These are phyloP conservation scores for Lithophane semibrunnea DNA, from an alignment of 2,888 invertebrate species.

Conservation along the genomic window DNA sequence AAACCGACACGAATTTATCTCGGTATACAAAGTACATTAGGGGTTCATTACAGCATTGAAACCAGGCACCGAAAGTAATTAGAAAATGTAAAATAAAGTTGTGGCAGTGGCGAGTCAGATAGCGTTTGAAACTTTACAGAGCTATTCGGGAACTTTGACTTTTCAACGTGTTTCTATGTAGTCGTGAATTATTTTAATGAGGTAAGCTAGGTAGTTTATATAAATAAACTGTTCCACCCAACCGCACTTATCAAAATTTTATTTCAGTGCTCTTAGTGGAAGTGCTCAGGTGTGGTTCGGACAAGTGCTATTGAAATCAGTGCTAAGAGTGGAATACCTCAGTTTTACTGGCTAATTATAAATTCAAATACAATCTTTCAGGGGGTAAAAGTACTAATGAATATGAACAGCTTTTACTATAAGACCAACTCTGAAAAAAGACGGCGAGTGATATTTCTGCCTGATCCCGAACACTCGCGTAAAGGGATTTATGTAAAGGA, in stretches of 20 bases:
- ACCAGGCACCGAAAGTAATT: constrained; percentile 41
- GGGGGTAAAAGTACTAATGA: neutral
- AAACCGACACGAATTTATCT: constrained; percentile 26
- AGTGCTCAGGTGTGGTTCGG: no score
- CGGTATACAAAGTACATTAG: constrained; percentile 12
- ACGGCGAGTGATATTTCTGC: constrained; percentile 7
- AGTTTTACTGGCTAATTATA: no score
- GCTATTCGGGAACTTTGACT: constrained; percentile 14
- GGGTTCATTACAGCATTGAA: constrained; percentile 40
- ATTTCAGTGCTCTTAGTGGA: no score
- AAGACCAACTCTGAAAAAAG: neutral
- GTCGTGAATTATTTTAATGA: constrained; percentile 6
- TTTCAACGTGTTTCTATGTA: neutral
- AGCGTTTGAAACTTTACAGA: constrained; percentile 27
- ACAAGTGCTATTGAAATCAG: no score
- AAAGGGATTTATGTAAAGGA: constrained; percentile 23
- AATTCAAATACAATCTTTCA: neutral
- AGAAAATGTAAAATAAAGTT: constrained; percentile 43
- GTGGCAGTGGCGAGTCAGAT: neutral
- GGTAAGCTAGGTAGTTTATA: neutral
- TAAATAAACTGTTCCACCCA: no score
- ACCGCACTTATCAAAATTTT: no score
- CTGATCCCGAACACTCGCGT: constrained; percentile 1
- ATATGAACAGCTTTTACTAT: no score
- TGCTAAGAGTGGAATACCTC: no score